Evolutionary conservation across 2,888 invertebrate genomes (phyloP).

Genomic region (Drosophila melanocephala): DNA sequence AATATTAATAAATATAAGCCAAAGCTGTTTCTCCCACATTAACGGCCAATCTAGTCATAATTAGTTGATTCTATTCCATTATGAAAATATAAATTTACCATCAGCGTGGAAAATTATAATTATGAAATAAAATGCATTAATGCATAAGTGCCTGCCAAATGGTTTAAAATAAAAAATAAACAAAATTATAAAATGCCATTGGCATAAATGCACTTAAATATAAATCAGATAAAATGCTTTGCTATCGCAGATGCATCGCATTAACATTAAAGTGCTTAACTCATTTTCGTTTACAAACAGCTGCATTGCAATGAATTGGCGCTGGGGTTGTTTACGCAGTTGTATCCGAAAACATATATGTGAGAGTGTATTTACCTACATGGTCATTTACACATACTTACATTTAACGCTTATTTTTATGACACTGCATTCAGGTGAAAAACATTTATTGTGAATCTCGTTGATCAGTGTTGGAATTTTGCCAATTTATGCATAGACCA

Average conservation of each 20-base stretch:
- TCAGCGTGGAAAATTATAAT: constrained; percentile 55
- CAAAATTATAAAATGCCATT: constrained; percentile 60
- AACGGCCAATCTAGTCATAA: constrained; percentile 64
- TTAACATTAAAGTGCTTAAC: constrained; percentile 75
- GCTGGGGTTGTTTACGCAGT: constrained; percentile 23
- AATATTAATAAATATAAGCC: constrained; percentile 14
- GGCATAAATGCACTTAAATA: constrained; percentile 61
- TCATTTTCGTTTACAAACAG: constrained; percentile 41
- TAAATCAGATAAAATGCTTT: constrained; percentile 71
- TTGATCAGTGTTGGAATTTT: constrained; percentile 48
- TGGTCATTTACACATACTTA: constrained; percentile 51
- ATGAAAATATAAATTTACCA: constrained; percentile 68
- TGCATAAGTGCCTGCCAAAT: constrained; percentile 62
- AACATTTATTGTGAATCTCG: constrained; percentile 45
- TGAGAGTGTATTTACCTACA: constrained; percentile 26
- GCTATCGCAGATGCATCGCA: constrained; percentile 68
- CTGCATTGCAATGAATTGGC: constrained; percentile 10
- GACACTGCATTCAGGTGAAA: constrained; percentile 33
- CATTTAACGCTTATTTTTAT: constrained; percentile 55
- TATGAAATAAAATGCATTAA: constrained; percentile 56
- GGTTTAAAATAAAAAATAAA: constrained; percentile 71
- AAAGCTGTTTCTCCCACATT: constrained; percentile 50
- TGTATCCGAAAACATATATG: neutral
- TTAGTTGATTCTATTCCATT: constrained; percentile 70
- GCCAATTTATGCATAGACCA: constrained; percentile 51